Conservation (phyloP, 2,888 invertebrate genomes). For the Drosophila rubida region DNA sequence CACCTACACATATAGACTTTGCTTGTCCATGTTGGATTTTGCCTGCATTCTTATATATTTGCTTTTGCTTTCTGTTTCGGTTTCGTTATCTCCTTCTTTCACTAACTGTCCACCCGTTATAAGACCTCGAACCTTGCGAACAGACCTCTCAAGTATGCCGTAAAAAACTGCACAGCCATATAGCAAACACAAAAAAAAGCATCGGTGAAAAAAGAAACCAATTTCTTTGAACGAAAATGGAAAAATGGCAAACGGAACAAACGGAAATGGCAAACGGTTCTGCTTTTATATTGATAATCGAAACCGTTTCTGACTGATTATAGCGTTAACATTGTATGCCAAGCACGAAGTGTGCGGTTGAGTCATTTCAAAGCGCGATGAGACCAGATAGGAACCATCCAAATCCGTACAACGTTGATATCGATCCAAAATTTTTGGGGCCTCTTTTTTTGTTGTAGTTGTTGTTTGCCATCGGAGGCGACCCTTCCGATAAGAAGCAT, state of each 20-base stretch:
- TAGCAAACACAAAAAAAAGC: background rate
- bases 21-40: constrained; percentile 19
- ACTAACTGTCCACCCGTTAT: constrained; percentile 1
- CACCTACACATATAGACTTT: constrained; percentile 17
- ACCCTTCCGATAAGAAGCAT: constrained; percentile 35
- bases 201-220: constrained; percentile 20
- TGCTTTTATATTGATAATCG: constrained; percentile 5
- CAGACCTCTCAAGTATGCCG: constrained; percentile 5
- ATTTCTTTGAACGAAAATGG: constrained; percentile 31
- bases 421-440: constrained; percentile 38
- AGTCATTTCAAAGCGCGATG: constrained; percentile 25
- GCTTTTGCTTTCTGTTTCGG: constrained; percentile 30
- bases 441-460: background rate
- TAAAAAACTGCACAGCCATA: background rate
- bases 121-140: constrained; percentile 1
- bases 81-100: constrained; percentile 29
- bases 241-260: constrained; percentile 26
- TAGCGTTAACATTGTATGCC: constrained; percentile 16
- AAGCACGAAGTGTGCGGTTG: constrained; percentile 19
- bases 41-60: constrained; percentile 24
- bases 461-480: constrained; percentile 1
- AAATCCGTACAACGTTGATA: constrained; percentile 22
- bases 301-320: constrained; percentile 1
- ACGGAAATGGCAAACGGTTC: constrained; percentile 36
- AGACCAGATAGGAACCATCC: constrained; percentile 13